Evolutionary conservation across 1,140 invertebrate genomes (phyloP), one percentile per base, ranked within the genome.

Genomic region (Orussus abietinus): DNA sequence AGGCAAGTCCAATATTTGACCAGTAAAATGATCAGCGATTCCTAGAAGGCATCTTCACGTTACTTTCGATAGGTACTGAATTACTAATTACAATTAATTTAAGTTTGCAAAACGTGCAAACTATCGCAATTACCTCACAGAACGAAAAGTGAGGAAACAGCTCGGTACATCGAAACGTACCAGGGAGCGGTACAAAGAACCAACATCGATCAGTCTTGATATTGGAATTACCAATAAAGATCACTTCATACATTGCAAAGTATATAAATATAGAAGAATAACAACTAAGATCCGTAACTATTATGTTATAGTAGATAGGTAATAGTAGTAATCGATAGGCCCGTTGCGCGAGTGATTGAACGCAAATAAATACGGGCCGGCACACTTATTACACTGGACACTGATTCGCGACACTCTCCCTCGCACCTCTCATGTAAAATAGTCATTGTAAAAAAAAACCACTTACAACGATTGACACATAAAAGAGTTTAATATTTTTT

Each of bases 161-260:
- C 30, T 19, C 10, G 32, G n/a, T n/a, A n/a, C n/a, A n/a, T 31
- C n/a, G 14, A 40, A 30, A 36, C 29, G 14, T 35, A 38, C 38
- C 14, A 30, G 51, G 57, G 59, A 62, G 61, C 53, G 60, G 57
- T 56, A 53, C 31, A 48, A 48, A 51, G 49, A 63, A 66, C 63
- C 64, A 67, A 67, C 64, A 67, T 61, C 64, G 63, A 66, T 67
- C 64, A 67, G 64, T 67, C 64, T 67, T 67, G 59, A 52, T 54
- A 66, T 66, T 63, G 56, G 53, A 57, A 50, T 64, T 60, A 63
- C 39, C 45, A 56, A 63, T 64, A 66, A 62, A 58, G 57, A 59
- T 66, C 55, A 59, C 46, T 40, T 55, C 53, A 62, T 49, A 56
- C 46, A 62, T 63, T 66, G 63, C 62, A 63, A 63, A 59, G 62